These are phyloP conservation scores for Crotalus viridis DNA, from an alignment of 2,113 vertebrate genomes.

Conservation along the genomic window DNA sequence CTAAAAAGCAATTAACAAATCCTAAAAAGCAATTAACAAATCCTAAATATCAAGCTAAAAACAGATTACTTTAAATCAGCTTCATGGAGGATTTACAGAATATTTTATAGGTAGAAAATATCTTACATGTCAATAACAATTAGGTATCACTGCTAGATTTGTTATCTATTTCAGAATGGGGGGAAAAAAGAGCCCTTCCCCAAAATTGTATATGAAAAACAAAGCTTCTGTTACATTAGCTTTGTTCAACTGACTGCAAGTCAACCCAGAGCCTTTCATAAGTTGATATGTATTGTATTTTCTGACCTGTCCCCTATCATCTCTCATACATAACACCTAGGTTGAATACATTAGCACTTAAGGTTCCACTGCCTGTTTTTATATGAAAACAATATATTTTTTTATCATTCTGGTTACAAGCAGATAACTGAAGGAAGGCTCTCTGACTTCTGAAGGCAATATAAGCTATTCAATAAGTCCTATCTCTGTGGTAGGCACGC, in stretches of 20 bases:
- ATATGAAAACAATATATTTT: neutral
- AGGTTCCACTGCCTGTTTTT: neutral
- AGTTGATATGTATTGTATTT: neutral
- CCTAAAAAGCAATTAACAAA: accelerated
- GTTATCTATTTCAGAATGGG: neutral
- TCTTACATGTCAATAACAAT: neutral
- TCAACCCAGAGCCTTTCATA: neutral
- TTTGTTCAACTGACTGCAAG: neutral
- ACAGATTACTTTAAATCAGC: neutral
- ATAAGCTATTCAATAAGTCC: neutral
- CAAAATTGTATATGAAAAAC: neutral
- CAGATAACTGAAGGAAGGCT: neutral
- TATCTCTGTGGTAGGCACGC: neutral
- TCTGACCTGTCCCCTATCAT: neutral
- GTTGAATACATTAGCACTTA: neutral
- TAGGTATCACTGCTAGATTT: neutral
- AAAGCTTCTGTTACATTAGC: neutral
- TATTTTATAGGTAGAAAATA: neutral
- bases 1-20: accelerated
- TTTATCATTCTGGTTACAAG: neutral
- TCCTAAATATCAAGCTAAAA: accelerated
- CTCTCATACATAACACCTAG: neutral
- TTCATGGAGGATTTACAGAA: neutral
- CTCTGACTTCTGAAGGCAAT: neutral
- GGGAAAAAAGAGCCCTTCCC: neutral